These are phyloP conservation scores for Drosophila biarmipes DNA, from an alignment of 1,140 invertebrate genomes.

Conservation along the genomic window DNA sequence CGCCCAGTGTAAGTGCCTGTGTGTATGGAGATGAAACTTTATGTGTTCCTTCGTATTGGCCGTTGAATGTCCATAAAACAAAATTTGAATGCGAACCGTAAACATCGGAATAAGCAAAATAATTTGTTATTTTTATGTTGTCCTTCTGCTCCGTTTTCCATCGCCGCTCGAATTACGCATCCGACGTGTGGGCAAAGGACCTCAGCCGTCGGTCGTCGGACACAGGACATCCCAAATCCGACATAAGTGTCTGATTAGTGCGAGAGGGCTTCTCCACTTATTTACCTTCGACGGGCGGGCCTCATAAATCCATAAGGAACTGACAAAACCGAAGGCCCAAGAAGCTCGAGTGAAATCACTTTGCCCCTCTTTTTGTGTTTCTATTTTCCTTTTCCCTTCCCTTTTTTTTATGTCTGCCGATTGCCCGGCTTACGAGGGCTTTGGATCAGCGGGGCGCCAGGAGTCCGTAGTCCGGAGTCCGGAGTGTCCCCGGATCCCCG, in stretches of 20 bases:
- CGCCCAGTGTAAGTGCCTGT: slow-evolving; percentile 4
- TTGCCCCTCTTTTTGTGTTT: neutral
- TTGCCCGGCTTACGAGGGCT: slow-evolving; percentile 34
- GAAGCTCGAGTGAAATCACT: slow-evolving; percentile 14
- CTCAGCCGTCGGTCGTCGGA: no score
- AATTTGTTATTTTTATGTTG: slow-evolving; percentile 48
- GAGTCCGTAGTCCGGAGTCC: neutral
- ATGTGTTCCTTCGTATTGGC: slow-evolving; percentile 29
- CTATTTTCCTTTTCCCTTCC: neutral
- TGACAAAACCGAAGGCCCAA: slow-evolving; percentile 22
- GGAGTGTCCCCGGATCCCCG: neutral
- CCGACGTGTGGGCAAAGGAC: neutral
- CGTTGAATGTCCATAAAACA: slow-evolving; percentile 38
- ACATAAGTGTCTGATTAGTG: slow-evolving; percentile 50
- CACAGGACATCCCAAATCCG: slow-evolving; percentile 24
- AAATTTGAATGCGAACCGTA: slow-evolving; percentile 47
- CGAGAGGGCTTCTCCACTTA: slow-evolving; percentile 25
- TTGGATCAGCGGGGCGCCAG: slow-evolving; percentile 24
- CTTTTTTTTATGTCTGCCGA: slow-evolving; percentile 44
- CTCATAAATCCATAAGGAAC: slow-evolving; percentile 50
- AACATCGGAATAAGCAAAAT: slow-evolving; percentile 46
- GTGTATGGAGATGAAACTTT: slow-evolving; percentile 4
- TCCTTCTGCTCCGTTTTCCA: slow-evolving; percentile 7
- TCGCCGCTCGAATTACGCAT: slow-evolving; percentile 29
- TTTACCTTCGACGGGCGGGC: slow-evolving; percentile 32